Evolutionary conservation across 2,888 invertebrate genomes (phyloP), one percentile per base, ranked within the genome.

Genomic region (Agonopterix arenella): DNA sequence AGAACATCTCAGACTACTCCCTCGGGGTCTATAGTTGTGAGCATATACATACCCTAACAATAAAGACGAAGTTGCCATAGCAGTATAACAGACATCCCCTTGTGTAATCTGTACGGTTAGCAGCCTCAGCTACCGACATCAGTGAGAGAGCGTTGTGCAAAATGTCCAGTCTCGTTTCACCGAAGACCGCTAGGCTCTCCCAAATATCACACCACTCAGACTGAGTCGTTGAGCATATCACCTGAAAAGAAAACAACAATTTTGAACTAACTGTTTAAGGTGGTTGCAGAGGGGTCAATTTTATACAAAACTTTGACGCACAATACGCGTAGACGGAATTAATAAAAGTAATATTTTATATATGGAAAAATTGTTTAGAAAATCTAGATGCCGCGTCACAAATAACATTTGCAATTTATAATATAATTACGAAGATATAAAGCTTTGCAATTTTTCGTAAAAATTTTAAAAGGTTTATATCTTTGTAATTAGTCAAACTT

Each of bases 121-220:
- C 46, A 9, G 61, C 67, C 49, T 84, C 80, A 0, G 76, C 66
- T 11, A 66, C 49, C 1, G 66, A 58, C 28, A 80, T 56, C 46
- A 75, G 57, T 3, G 64, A 54, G 13, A 85, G 44, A 0, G 80
- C 68, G 8, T 73, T 63, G 18, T 78, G 69, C 37, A 78, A 69
- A 9, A 74, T 57, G 13, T 73, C 70, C 11, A 84, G 54, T 11
- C 64, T 62, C 10, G 53, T 61, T 11, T 68, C 68, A 0, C 64
- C 68, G 13, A 75, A 66, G 2, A 59, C 57, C 1, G 54, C 41
- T 1, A 84, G 53, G 52, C 75, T 74, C 37, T 80, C 71, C 82
- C 84, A 89, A 37, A 84, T 66, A 9, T 64, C 51, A 44, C 68
- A 68, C 86, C 86, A 89, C 59, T 89, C 89, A 16, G 70, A 60